Evolutionary conservation across 2,113 vertebrate species (phyloP).

Genomic region (Chloroceryle aenea): DNA sequence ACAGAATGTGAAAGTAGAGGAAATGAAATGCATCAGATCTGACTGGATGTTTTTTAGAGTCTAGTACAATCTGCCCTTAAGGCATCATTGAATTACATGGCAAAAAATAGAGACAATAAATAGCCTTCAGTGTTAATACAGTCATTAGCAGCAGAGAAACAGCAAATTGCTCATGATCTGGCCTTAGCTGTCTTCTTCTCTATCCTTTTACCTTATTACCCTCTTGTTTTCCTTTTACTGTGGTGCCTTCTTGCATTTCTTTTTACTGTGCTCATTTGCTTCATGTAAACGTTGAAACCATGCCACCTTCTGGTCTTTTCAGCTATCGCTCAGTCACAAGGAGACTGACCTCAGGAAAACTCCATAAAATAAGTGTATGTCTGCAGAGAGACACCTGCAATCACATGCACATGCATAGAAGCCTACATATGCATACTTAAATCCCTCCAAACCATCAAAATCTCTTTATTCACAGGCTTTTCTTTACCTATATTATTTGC

Average conservation of each 20-base stretch:
- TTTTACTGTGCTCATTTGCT: neutral
- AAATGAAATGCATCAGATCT: neutral
- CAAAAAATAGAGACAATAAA: neutral
- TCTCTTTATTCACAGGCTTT: neutral
- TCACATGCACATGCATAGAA: accelerated
- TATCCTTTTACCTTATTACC: neutral
- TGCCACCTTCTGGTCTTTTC: slow-evolving; percentile 30
- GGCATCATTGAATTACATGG: neutral
- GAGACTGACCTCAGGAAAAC: neutral
- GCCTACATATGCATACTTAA: neutral
- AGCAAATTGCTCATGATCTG: neutral
- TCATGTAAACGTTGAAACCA: neutral
- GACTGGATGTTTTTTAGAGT: neutral
- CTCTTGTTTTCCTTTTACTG: neutral
- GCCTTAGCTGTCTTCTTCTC: neutral
- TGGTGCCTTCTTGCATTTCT: neutral
- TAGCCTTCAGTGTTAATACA: neutral
- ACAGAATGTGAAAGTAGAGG: neutral
- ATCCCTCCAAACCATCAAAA: neutral
- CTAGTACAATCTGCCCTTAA: neutral
- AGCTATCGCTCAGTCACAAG: neutral
- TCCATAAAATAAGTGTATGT: accelerated
- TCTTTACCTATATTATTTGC: neutral
- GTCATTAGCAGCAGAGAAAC: neutral
- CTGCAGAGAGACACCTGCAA: accelerated